phyloP scores from a whole-genome alignment of 2,113 vertebrate genomes.

The Dipodomys stephensi region DNA sequence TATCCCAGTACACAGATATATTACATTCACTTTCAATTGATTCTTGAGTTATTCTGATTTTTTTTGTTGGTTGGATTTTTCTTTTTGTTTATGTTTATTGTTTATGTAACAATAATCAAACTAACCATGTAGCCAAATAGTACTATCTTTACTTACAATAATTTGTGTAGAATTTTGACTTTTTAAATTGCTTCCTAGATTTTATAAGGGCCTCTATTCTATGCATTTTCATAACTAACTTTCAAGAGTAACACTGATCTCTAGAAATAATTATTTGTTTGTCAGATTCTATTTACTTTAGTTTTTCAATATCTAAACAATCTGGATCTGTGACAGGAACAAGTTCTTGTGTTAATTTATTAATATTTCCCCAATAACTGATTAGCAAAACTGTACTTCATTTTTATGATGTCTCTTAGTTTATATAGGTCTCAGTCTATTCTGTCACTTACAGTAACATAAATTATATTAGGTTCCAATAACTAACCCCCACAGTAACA shows the following conservation, averaged over 20 bases:
- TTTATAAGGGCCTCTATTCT: too few species aligned
- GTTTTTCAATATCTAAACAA: not conserved
- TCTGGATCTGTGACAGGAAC: not conserved
- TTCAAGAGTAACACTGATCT: not conserved
- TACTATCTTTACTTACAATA: too few species aligned
- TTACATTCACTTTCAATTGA: not conserved
- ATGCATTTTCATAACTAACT: not conserved
- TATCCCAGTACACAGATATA: not conserved
- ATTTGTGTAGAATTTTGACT: not conserved
- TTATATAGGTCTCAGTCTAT: not conserved
- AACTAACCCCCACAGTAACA: not conserved
- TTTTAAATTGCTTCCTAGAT: not conserved
- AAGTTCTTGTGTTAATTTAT: not conserved
- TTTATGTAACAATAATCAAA: not conserved
- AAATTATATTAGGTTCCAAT: not conserved
- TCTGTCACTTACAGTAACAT: not conserved
- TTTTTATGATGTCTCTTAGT: not conserved
- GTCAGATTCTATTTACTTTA: not conserved
- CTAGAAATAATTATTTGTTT: too few species aligned
- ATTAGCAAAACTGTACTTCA: not conserved
- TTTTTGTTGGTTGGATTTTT: not conserved
- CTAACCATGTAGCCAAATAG: too few species aligned
- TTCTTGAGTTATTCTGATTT: not conserved
- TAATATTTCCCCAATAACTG: not conserved
- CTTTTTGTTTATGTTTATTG: too few species aligned